Evolutionary conservation across 2,888 invertebrate species (phyloP), one percentile per base, ranked within the genome.

Genomic region (Ischnus inquisitorius): DNA sequence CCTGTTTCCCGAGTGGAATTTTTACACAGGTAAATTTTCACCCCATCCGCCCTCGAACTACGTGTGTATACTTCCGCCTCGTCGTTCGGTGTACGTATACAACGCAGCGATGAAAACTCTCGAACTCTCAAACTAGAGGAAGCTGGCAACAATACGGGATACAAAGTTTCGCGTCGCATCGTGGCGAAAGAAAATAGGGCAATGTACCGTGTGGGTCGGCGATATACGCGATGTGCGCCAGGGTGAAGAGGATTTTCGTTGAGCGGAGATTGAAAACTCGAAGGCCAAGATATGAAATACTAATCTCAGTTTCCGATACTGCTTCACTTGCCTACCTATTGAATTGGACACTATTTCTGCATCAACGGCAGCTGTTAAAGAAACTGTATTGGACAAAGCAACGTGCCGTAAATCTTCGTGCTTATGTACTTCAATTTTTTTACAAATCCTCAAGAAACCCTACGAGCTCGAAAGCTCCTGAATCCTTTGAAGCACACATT

Each of bases 111-210:
- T 6, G 51, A 16, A 51, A 51, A 16, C 16, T 19, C 19, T 41
- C 6, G 6, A 87, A 88, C 82, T 87, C 87, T 39, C 43, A 16
- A 76, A 81, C 62, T 79, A 86, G 85, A 64, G 34, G 43, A 51
- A 28, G 77, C 85, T 89, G 85, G 87, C 88, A 88, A 88, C 88
- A 90, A 89, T 86, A 88, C 89, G 88, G 4, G 34, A 88, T 90
- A 88, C 88, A 88, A 90, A 90, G 86, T 90, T 90, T 87, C 83
- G 82, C 85, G 86, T 86, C 83, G 87, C 86, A 88, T 88, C 88
- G n/a, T 54, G 46, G 16, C 3, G 43, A 28, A 62, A 5, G 48
- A n/a, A 62, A 57, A 62, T 2, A 60, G 34, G 4, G 12, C 46
- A 19, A 25, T n/a, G 68, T 3, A 28, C 14, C 12, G 16, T 28